Base-by-base conservation (phyloP, 2,888 invertebrate species). In the Clostera curtula region DNA sequence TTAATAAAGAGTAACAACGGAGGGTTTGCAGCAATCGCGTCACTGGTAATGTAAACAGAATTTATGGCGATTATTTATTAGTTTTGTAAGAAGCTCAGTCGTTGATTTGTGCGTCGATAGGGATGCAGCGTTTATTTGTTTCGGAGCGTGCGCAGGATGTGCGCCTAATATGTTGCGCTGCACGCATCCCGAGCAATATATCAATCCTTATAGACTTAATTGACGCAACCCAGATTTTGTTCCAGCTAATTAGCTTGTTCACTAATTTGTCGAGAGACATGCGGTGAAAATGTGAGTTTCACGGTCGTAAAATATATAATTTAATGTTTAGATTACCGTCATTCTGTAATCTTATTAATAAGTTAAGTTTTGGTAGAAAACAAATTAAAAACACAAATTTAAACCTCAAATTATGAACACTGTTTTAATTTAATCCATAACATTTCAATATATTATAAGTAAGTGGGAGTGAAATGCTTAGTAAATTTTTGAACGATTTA, bases 21-120 rank as follows among this genome's bases (percentile, higher is more conserved):
- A 40, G 46, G 45, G 44, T 45, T 54, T 50, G 51, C 49, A 49
- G 50, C 48, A 36, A 49, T 54, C 40, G 42, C 58, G 60, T 56
- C 50, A 52, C 59, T 62, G 63, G 65, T 67, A 65, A 73, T 68
- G 66, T 65, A 65, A 67, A 65, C 58, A 65, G 58, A 72, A 77
- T 76, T 74, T 73, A 76, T 75, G 67, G 70, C 65, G 56, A 67
- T 69, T 60, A 65, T 76, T 72, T 75, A 76, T 80, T 76, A 69
- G 66, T 70, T 77, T 61, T 56, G 70, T 67, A 71, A 69, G 70
- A 62, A 69, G 63, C 62, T 61, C 58, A 64, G 61, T 40, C 51
- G 46, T 62, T 69, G 69, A 69, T 71, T 72, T 71, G 66, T 71
- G 64, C 53, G 55, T 54, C 57, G 49, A 62, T 63, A 62, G 70